A percentile compares a stretch with the other conserved stretches of the same genome.
Conservation (phyloP, 1,140 invertebrate species). For the Maniola jurtina region DNA sequence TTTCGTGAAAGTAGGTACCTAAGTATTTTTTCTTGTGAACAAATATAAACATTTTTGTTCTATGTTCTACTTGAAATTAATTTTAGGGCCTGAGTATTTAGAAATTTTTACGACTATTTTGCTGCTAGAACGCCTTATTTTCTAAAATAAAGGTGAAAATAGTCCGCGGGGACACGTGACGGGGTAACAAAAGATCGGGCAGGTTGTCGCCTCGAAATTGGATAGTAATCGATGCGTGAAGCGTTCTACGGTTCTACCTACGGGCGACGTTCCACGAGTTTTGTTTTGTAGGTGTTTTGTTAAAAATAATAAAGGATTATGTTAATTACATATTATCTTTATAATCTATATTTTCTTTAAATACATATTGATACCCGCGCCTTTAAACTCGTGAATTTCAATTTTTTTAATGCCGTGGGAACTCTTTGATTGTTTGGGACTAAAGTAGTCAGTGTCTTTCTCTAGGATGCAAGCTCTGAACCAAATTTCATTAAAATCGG, state of each 20-base stretch:
- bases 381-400: too few relatives aligned
- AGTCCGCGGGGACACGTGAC: conserved; percentile 53
- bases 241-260: conserved; percentile 20
- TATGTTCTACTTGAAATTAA: background rate
- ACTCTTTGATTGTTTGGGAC: too few relatives aligned
- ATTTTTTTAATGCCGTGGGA: too few relatives aligned
- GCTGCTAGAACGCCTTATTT: conserved; percentile 33
- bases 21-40: too few relatives aligned
- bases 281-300: conserved; percentile 4
- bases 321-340: background rate
- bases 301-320: background rate
- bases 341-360: too few relatives aligned
- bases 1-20: too few relatives aligned
- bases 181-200: conserved; percentile 63
- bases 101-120: conserved; percentile 21
- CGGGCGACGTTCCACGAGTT: conserved; percentile 8
- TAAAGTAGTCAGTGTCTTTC: too few relatives aligned
- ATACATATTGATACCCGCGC: too few relatives aligned
- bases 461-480: too few relatives aligned
- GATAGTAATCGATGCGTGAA: conserved; percentile 72
- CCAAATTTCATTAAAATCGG: too few relatives aligned
- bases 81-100: background rate
- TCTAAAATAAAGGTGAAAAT: conserved; percentile 43
- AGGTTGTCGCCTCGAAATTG: conserved; percentile 67
- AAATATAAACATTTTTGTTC: too few relatives aligned